Base-by-base conservation (phyloP, 2,888 invertebrate species). In the Spicauda simplicius region DNA sequence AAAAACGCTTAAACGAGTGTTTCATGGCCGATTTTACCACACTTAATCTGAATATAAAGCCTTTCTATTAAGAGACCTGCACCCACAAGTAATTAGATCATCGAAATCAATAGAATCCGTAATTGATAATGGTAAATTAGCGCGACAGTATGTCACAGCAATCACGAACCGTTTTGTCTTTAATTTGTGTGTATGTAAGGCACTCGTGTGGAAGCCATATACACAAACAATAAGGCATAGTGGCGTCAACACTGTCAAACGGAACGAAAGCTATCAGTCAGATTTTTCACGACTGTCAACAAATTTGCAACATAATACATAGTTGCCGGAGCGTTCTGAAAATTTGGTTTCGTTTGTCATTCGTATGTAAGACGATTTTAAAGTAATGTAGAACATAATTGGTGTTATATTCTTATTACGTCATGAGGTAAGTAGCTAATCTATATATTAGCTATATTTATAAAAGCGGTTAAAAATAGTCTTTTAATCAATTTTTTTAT, bases 231-330 rank as follows among this genome's bases (percentile, higher is more conserved):
- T 81, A 74, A 74, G 75, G 70, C 70, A 71, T 68, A 71, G 67
- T 73, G 73, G 72, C 79, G 78, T 80, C 78, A 80, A 79, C 77
- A 81, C 70, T 81, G 85, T 80, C 78, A 79, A 68, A 80, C 74
- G 86, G 83, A 89, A 90, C 89, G 82, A 88, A 88, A 87, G 74
- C 75, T 77, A 87, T 87, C 85, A 83, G 82, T 89, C 87, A 86
- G 73, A 82, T 90, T 89, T 74, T 86, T 73, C 84, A 90, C 87
- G 90, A 80, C 80, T 90, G 90, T 88, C 90, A 85, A 71, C 73
- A 68, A 72, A 87, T 89, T 89, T 85, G 83, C 84, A 88, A 87
- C 76, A 87, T 84, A 87, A 88, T 83, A 77, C 41, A 80, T 20
- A 50, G 33, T 60, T 48, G 30, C 12, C 12, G 55, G 53, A 59